Percentiles rank a stretch among this genome's conserved stretches.
Conservation (phyloP, 2,113 vertebrate species). For the Tricholaema leucomelas region DNA sequence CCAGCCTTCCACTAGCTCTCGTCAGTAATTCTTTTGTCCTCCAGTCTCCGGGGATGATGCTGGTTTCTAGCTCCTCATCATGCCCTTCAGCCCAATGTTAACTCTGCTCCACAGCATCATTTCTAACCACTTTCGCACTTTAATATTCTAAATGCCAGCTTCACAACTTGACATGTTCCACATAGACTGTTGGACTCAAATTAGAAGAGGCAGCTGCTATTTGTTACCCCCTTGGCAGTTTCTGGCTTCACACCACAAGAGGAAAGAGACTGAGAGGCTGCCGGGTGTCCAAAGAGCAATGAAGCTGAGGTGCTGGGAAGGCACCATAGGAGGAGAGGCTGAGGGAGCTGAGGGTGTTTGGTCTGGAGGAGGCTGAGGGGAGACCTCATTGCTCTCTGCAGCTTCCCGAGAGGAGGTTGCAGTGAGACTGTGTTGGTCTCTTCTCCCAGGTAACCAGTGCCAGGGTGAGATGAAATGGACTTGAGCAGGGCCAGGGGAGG, state of each 20-base stretch:
- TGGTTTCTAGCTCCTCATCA: neutral
- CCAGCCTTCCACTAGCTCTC: neutral
- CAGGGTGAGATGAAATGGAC: too few species aligned
- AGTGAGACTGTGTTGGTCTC: too few species aligned
- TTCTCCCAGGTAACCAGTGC: too few species aligned
- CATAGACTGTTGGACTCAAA: neutral
- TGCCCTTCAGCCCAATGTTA: neutral
- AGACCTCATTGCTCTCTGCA: too few species aligned
- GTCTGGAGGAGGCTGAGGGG: too few species aligned
- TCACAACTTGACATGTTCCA: neutral
- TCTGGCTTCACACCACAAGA: neutral
- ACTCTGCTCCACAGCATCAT: neutral
- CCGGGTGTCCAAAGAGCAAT: too few species aligned
- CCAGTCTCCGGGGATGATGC: neutral
- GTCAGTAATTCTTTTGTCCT: neutral
- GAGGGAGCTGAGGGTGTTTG: too few species aligned
- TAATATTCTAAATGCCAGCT: neutral
- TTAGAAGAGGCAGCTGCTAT: neutral
- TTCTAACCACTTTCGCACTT: neutral
- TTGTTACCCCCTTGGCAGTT: neutral
- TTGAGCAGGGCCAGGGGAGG: too few species aligned
- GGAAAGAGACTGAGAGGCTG: too few species aligned
- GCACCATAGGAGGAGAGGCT: too few species aligned
- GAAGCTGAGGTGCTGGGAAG: too few species aligned
- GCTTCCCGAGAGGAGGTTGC: too few species aligned